Percentiles rank a stretch among this genome's conserved stretches.
phyloP scores from a whole-genome alignment of 2,113 vertebrate genomes.

The Thalassoma bifasciatum region DNA sequence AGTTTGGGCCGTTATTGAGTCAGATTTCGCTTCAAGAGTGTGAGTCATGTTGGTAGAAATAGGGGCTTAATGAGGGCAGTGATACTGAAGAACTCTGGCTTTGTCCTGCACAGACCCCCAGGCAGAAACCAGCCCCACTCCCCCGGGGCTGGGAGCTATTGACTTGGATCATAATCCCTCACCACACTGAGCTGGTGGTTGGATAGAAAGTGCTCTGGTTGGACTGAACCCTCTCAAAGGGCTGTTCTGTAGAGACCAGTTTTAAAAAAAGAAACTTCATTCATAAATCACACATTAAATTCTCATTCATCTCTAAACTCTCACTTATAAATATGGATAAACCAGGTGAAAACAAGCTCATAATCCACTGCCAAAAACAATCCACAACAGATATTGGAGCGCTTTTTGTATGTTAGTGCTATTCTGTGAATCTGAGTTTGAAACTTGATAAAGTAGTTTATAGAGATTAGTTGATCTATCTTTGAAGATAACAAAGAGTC shows the following conservation, averaged over 20 bases:
- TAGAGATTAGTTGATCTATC: conserved; percentile 1
- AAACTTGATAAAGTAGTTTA: not conserved
- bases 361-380: no score
- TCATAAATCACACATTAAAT: no score
- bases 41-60: conserved; percentile 69
- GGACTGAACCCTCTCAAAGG: conserved; percentile 11
- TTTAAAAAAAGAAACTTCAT: not conserved
- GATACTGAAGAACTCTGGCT: conserved; percentile 63
- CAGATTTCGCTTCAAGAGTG: conserved; percentile 50
- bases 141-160: conserved; percentile 45
- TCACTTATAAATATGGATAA: not conserved
- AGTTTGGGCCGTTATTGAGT: conserved; percentile 48
- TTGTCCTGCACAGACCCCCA: conserved; percentile 52
- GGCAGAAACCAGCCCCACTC: conserved; percentile 39
- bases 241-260: conserved; percentile 4
- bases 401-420: no score
- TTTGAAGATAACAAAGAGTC: not conserved
- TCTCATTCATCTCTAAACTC: not conserved
- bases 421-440: no score
- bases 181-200: conserved; percentile 27
- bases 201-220: not conserved
- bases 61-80: conserved; percentile 47
- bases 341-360: no score
- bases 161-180: conserved; percentile 33
- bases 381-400: no score